Evolutionary conservation across 2,113 vertebrate genomes (phyloP).

Genomic region (Embiotoca jacksoni): DNA sequence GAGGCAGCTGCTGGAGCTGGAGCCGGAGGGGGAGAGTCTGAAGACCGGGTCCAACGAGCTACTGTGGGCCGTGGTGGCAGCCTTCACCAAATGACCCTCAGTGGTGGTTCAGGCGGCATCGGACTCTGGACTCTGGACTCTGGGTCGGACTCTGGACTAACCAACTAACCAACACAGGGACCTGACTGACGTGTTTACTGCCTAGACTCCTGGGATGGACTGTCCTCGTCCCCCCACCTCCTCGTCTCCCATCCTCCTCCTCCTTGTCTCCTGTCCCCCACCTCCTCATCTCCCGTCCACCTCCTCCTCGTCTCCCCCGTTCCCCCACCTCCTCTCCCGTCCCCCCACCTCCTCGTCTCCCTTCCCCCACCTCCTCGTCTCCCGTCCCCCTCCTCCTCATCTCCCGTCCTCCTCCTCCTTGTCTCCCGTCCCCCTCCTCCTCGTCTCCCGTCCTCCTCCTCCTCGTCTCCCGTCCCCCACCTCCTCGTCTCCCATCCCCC

Average conservation of each 20-base stretch:
- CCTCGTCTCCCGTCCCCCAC: too few relatives aligned
- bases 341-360: too few relatives aligned
- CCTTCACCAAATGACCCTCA: slow-evolving; percentile 92
- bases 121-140: background rate
- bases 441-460: too few relatives aligned
- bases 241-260: slow-evolving; percentile 16
- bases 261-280: slow-evolving; percentile 50
- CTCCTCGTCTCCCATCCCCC: too few relatives aligned
- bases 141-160: background rate
- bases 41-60: slow-evolving; percentile 92
- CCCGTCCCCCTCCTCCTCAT: too few relatives aligned
- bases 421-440: too few relatives aligned
- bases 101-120: slow-evolving; percentile 26
- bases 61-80: slow-evolving; percentile 95
- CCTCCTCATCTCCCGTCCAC: too few relatives aligned
- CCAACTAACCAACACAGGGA: slow-evolving; percentile 10
- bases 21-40: slow-evolving; percentile 94
- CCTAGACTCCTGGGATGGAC: slow-evolving; percentile 49
- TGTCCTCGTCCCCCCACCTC: slow-evolving; percentile 9
- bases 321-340: too few relatives aligned
- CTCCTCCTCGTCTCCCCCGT: too few relatives aligned
- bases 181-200: slow-evolving; percentile 30
- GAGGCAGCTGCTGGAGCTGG: slow-evolving; percentile 93
- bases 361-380: too few relatives aligned
- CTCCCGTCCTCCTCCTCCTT: too few relatives aligned